Percentiles rank a stretch among this genome's conserved stretches.
phyloP scores from a whole-genome alignment of 2,113 vertebrate species.

The Anolis sagrei region DNA sequence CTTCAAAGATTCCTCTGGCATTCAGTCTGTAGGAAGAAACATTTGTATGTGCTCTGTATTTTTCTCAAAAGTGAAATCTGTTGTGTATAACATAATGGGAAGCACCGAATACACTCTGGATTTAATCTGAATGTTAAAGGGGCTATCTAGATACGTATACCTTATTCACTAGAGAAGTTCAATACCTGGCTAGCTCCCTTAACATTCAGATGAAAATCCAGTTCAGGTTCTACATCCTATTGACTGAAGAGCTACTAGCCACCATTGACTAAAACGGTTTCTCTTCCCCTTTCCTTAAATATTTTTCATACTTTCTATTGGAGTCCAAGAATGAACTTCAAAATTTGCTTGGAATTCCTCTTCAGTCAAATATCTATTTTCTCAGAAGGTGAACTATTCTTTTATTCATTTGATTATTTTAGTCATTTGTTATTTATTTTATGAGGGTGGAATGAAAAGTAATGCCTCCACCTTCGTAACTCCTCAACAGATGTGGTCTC shows the following conservation, averaged over 20 bases:
- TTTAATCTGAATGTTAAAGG: too few relatives aligned
- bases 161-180: too few relatives aligned
- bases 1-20: neutral
- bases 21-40: neutral
- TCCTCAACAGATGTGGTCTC: too few relatives aligned
- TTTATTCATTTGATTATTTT: neutral
- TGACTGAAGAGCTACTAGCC: too few relatives aligned
- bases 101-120: too few relatives aligned
- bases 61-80: neutral
- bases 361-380: neutral
- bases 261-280: too few relatives aligned
- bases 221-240: too few relatives aligned
- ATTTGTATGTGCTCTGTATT: neutral
- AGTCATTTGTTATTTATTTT: neutral
- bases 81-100: neutral
- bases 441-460: too few relatives aligned
- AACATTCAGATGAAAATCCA: too few relatives aligned
- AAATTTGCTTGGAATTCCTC: neutral
- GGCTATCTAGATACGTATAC: too few relatives aligned
- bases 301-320: neutral
- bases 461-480: too few relatives aligned
- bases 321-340: neutral
- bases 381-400: neutral
- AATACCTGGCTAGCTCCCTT: too few relatives aligned
- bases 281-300: neutral